A percentile compares a stretch with the other conserved stretches of the same genome.
These are phyloP conservation scores for Lasioglossum albipes DNA, from an alignment of 1,140 invertebrate genomes.

Conservation along the genomic window DNA sequence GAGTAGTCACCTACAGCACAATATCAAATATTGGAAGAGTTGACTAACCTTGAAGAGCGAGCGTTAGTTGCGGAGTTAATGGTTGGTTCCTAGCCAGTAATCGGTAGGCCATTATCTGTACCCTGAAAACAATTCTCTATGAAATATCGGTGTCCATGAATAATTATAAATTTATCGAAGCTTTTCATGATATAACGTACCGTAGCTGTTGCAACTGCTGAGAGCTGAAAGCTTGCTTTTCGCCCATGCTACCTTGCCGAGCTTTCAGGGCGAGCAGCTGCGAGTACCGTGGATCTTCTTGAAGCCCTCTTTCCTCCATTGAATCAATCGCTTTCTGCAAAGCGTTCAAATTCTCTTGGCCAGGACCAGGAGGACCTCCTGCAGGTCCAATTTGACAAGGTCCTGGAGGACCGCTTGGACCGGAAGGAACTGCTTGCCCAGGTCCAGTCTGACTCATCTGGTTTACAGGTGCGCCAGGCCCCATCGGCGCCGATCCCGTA, in stretches of 20 bases:
- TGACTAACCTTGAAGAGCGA: slow-evolving; percentile 85
- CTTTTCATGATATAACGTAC: slow-evolving; percentile 65
- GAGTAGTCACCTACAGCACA: slow-evolving; percentile 68
- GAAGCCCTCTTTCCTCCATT: slow-evolving; percentile 96
- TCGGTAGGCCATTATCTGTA: slow-evolving; percentile 97
- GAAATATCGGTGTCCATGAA: not conserved
- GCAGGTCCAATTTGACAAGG: slow-evolving; percentile 79
- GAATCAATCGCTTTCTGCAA: slow-evolving; percentile 92
- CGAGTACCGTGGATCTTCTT: slow-evolving; percentile 94
- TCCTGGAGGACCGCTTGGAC: slow-evolving; percentile 62
- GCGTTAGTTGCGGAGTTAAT: slow-evolving; percentile 88
- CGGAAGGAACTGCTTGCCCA: slow-evolving; percentile 61
- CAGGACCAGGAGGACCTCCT: slow-evolving; percentile 65
- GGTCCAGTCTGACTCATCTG: slow-evolving; percentile 72
- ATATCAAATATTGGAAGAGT: slow-evolving; percentile 12
- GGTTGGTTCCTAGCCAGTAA: slow-evolving; percentile 94
- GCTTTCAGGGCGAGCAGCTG: slow-evolving; percentile 91
- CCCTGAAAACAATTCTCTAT: slow-evolving; percentile 77
- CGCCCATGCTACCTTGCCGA: slow-evolving; percentile 84
- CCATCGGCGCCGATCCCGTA: slow-evolving; percentile 55
- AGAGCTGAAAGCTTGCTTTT: slow-evolving; percentile 82
- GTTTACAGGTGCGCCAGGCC: slow-evolving; percentile 66
- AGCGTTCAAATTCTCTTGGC: slow-evolving; percentile 89
- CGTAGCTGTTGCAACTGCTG: slow-evolving; percentile 91
- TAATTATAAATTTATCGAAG: slow-evolving; percentile 2